phyloP scores from a whole-genome alignment of 2,888 invertebrate species.

The Oconnorella tubifera region DNA sequence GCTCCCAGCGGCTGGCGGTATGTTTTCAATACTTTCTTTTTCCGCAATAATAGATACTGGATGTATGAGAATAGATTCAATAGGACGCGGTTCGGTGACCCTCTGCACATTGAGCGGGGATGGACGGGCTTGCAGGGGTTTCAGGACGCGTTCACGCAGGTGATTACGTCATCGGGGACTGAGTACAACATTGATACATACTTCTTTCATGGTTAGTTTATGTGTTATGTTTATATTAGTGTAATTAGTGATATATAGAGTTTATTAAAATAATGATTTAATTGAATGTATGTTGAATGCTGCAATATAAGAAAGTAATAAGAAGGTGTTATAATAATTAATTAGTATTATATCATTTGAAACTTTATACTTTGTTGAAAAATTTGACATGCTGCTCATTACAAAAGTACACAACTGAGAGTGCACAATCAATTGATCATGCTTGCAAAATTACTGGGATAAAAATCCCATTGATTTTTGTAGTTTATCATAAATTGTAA shows the following conservation, averaged over 20 bases:
- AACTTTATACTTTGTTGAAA: too few relatives aligned
- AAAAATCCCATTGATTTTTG: too few relatives aligned
- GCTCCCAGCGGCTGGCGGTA: slow-evolving; percentile 35
- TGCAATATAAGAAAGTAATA: too few relatives aligned
- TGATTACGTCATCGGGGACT: slow-evolving; percentile 15
- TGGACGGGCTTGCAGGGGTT: slow-evolving; percentile 22
- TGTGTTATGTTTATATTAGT: not conserved
- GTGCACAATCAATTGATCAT: too few relatives aligned
- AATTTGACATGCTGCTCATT: too few relatives aligned
- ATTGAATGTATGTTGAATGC: too few relatives aligned
- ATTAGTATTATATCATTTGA: too few relatives aligned
- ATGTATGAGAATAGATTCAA: slow-evolving; percentile 57
- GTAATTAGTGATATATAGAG: not conserved
- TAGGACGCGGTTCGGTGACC: slow-evolving; percentile 43
- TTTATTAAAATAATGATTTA: not conserved
- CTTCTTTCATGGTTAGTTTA: slow-evolving; percentile 52
- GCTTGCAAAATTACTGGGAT: too few relatives aligned
- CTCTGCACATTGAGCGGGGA: slow-evolving; percentile 18
- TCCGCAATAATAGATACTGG: slow-evolving; percentile 54
- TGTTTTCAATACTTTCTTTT: slow-evolving; percentile 57
- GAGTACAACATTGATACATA: slow-evolving; percentile 26
- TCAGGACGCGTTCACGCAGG: slow-evolving; percentile 29
- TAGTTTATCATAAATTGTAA: too few relatives aligned
- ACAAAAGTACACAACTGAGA: too few relatives aligned
- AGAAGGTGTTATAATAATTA: too few relatives aligned